Conservation (phyloP, 2,797 vertebrate species). For the Triplophysa bombifrons region DNA sequence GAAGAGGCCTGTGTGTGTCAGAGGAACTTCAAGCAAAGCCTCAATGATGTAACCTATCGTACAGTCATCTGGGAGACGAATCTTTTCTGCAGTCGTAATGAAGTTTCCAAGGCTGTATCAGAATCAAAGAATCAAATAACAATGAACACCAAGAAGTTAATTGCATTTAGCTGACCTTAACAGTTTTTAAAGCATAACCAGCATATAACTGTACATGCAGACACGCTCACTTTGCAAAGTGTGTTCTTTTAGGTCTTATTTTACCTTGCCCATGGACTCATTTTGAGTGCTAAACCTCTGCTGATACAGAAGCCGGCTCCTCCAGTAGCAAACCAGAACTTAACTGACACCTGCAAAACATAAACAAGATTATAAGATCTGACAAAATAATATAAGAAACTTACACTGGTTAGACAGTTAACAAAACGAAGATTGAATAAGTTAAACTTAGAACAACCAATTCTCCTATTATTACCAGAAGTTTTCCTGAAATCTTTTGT, state of each 20-base stretch:
- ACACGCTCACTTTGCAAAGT: neutral
- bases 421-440: neutral
- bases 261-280: conserved; percentile 98
- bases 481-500: neutral
- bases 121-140: neutral
- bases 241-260: neutral
- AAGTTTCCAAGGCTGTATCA: conserved; percentile 89
- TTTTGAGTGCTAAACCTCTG: conserved; percentile 94
- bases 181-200: neutral
- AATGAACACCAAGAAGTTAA: neutral
- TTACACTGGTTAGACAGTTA: neutral
- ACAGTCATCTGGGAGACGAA: conserved; percentile 95
- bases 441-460: neutral
- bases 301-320: conserved; percentile 98
- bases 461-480: neutral
- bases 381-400: neutral
- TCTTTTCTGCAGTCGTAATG: conserved; percentile 94
- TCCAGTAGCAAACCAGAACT: conserved; percentile 98
- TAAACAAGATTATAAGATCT: neutral
- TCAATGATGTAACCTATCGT: conserved; percentile 97
- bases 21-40: conserved; percentile 86
- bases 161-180: neutral
- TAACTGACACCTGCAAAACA: conserved; percentile 79
- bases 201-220: neutral
- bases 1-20: conserved; percentile 86